phyloP scores from a whole-genome alignment of 2,113 vertebrate genomes.

The Mirza zaza region DNA sequence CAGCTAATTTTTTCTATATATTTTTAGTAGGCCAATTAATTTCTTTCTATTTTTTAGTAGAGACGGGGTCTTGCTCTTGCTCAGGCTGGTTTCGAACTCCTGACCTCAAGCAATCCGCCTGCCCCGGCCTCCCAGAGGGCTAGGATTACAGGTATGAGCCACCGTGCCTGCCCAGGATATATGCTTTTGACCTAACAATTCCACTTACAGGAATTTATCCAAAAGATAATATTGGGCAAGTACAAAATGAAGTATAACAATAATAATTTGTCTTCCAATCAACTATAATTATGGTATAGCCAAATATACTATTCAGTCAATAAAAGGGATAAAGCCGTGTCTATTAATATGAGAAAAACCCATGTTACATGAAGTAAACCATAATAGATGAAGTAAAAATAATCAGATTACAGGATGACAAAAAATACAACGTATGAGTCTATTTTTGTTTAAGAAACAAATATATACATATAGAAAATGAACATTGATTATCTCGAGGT shows the following conservation, averaged over 20 bases:
- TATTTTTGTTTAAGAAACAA: conserved; percentile 34
- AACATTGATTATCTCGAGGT: background rate
- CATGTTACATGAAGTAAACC: background rate
- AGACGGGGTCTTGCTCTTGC: too few relatives aligned
- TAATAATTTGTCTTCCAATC: background rate
- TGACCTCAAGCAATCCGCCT: too few relatives aligned
- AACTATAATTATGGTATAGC: background rate
- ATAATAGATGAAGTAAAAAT: background rate
- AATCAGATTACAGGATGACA: conserved; percentile 13
- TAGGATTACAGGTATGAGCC: too few relatives aligned
- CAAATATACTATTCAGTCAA: background rate
- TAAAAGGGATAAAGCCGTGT: background rate
- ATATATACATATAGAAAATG: background rate
- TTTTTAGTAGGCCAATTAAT: too few relatives aligned
- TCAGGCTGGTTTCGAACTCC: too few relatives aligned
- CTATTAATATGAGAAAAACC: background rate
- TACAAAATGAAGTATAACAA: conserved; percentile 13
- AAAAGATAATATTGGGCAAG: background rate
- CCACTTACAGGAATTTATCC: background rate
- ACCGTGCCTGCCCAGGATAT: background rate
- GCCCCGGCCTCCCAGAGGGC: too few relatives aligned
- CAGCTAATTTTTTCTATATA: too few relatives aligned
- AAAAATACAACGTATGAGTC: background rate
- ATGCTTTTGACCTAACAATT: background rate
- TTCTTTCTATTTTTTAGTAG: too few relatives aligned